Percentiles rank a stretch among this genome's conserved stretches.
These are phyloP conservation scores for Anableps anableps DNA, from an alignment of 2,797 vertebrate species.

Conservation along the genomic window DNA sequence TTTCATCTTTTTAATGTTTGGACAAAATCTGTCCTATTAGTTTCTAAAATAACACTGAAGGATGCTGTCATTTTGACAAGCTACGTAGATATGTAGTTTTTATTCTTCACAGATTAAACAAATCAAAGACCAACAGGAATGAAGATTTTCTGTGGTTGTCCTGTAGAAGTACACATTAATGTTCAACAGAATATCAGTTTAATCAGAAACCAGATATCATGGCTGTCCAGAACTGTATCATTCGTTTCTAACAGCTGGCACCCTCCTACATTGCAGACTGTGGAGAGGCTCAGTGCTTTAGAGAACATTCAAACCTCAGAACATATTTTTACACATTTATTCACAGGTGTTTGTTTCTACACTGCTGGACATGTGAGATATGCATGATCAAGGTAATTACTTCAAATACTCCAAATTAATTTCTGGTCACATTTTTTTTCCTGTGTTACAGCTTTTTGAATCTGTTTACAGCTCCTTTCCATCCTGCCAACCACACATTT, in stretches of 20 bases:
- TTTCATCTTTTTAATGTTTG: neutral
- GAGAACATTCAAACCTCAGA: constrained; percentile 30
- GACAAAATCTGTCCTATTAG: neutral
- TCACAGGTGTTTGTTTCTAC: constrained; percentile 6
- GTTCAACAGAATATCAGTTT: neutral
- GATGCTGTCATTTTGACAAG: neutral
- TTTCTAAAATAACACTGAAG: neutral
- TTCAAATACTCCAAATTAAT: neutral
- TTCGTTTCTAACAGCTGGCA: constrained; percentile 38
- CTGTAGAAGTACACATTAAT: neutral
- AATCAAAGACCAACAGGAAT: neutral
- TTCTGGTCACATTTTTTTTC: neutral
- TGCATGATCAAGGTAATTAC: neutral
- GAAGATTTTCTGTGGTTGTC: neutral
- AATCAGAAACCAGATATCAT: constrained; percentile 33
- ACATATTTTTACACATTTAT: constrained; percentile 34
- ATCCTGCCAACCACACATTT: constrained; percentile 26
- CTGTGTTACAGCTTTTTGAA: constrained; percentile 11
- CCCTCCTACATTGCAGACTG: constrained; percentile 21
- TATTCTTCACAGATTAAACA: neutral
- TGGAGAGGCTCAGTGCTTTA: constrained; percentile 11
- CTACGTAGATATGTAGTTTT: neutral
- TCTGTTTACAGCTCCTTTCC: constrained; percentile 22
- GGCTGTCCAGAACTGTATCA: constrained; percentile 28
- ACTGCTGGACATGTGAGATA: neutral